These are phyloP conservation scores for Heteractis magnifica DNA, from an alignment of 92 coral and sea anemone genomes.

Conservation along the genomic window DNA sequence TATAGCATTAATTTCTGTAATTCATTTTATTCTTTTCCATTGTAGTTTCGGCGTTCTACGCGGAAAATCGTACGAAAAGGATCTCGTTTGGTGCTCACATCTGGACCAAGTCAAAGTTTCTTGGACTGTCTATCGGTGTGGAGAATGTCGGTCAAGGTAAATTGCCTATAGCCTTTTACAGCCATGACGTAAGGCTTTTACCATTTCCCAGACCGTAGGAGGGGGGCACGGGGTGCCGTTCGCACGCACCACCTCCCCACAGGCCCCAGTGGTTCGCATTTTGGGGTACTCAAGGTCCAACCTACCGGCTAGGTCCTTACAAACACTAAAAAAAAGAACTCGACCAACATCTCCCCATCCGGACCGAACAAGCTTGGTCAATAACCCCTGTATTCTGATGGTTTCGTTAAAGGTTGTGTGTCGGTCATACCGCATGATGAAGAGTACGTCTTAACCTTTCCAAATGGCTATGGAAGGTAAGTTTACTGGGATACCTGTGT, in stretches of 20 bases:
- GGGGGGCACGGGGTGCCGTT: too few relatives aligned
- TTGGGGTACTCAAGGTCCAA: too few relatives aligned
- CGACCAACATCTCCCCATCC: too few relatives aligned
- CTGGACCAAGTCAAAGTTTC: constrained; percentile 98
- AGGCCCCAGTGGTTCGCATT: too few relatives aligned
- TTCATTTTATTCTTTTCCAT: not conserved
- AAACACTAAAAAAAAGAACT: too few relatives aligned
- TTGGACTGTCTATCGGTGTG: constrained; percentile 94
- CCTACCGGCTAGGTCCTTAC: too few relatives aligned
- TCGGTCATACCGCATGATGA: constrained; percentile 91
- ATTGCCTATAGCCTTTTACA: not conserved
- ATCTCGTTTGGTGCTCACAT: constrained; percentile 88
- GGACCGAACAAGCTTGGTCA: not conserved
- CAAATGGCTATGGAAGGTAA: constrained; percentile 97
- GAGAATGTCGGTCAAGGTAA: constrained; percentile 95
- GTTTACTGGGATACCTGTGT: constrained; percentile 6
- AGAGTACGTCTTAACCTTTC: constrained; percentile 92
- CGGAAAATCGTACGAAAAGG: constrained; percentile 76
- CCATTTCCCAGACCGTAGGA: too few relatives aligned
- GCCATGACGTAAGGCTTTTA: too few relatives aligned
- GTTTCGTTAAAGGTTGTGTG: constrained; percentile 70
- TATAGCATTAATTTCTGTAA: not conserved
- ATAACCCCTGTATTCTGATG: not conserved
- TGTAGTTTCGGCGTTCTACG: constrained; percentile 87
- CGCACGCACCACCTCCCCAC: too few relatives aligned